These are phyloP conservation scores for Toxotes chatareus DNA, from an alignment of 2,113 vertebrate species.

Conservation along the genomic window DNA sequence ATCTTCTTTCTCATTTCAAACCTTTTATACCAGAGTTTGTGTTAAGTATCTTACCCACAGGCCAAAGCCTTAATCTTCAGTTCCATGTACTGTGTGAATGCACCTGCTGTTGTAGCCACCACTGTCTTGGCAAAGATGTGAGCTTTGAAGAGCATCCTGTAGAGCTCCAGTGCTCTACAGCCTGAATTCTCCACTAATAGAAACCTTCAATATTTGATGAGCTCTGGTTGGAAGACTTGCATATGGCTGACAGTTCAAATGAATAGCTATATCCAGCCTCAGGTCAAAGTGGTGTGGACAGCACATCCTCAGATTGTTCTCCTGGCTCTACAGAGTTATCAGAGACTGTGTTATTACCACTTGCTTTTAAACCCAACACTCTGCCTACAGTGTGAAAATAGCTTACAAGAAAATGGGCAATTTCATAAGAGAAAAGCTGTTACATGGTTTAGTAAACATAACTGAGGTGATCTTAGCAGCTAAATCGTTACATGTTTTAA, in stretches of 20 bases:
- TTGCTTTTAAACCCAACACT: not conserved
- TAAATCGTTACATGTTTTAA: not conserved
- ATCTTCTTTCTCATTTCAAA: not conserved
- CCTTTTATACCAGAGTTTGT: not conserved
- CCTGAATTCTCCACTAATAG: conserved; percentile 47
- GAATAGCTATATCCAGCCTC: conserved; percentile 42
- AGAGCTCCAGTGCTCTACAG: conserved; percentile 16
- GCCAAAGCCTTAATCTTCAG: conserved; percentile 3
- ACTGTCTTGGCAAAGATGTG: conserved; percentile 2
- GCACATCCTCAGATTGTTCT: conserved; percentile 23
- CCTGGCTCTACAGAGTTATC: conserved; percentile 18
- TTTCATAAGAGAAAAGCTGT: not conserved
- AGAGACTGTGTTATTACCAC: not conserved
- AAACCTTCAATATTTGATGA: conserved; percentile 75
- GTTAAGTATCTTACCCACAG: not conserved
- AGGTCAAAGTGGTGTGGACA: conserved; percentile 24
- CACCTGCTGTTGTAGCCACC: not conserved
- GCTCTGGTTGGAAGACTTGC: conserved; percentile 52
- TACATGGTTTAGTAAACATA: not conserved
- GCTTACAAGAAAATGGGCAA: not conserved
- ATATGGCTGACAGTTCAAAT: conserved; percentile 55
- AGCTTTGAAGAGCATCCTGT: conserved; percentile 15
- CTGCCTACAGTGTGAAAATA: not conserved
- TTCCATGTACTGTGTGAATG: conserved; percentile 11
- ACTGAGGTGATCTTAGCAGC: not conserved